Evolutionary conservation across 2,888 invertebrate species (phyloP), one percentile per base, ranked within the genome.

Genomic region (Stramonita haemastoma): DNA sequence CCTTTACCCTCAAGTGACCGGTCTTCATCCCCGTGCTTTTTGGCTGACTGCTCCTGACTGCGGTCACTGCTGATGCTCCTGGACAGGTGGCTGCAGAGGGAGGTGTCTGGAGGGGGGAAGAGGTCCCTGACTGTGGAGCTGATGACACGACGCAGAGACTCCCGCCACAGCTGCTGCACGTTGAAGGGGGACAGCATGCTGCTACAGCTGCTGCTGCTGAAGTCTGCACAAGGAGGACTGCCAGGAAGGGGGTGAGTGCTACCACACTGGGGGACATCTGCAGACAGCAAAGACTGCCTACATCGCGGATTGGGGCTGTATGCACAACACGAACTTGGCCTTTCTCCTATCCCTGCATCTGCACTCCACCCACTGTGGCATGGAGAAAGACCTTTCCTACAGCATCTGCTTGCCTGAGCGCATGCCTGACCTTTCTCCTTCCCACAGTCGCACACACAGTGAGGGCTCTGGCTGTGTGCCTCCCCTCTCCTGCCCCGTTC

Each of bases 91-190:
- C 2, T 66, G 66, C 19, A 66, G 66, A 22, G 26, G 11, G 81
- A 36, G 6, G 26, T 26, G 26, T 83, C 46, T 1, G 26, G 36
- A 26, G 89, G 60, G 87, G 81, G 81, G 81, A 83, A 81, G 22
- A 66, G 13, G 11, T 86, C 86, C 34, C 17, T 32, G 32, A 90
- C 91, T n/a, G 90, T 83, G 34, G 90, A 89, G 4, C 89, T 70
- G 46, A 83, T 83, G 81, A 83, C 81, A 26, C 81, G 81, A 83
- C 81, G 46, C 8, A 83, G 26, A 46, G 81, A 83, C 46, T 83
- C 81, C 8, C 81, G 81, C 81, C 81, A 83, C 81, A 83, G 81
- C 36, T 46, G 81, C 36, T 83, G 36, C 26, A 83, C 29, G 26
- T 46, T 83, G 8, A 83, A 36, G 0, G 81, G 29, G 36, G 81